A percentile compares a stretch with the other conserved stretches of the same genome.
These are phyloP conservation scores for Alviniconcha strummeri DNA, from an alignment of 2,888 invertebrate genomes.

Conservation along the genomic window DNA sequence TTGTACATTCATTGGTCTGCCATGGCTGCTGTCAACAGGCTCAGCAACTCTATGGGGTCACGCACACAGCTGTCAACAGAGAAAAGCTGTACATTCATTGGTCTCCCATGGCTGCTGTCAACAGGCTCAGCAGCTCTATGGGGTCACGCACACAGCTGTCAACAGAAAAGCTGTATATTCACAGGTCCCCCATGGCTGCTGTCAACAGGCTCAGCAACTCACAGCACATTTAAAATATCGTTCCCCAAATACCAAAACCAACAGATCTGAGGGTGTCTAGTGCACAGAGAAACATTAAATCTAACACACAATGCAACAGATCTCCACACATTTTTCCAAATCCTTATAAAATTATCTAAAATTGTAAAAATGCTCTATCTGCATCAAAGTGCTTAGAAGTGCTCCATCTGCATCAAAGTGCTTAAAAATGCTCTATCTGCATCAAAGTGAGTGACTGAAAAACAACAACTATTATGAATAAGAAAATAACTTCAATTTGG, in stretches of 20 bases:
- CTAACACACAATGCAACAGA: no score
- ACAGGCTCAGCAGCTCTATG: conserved; percentile 74
- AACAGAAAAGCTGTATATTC: conserved; percentile 47
- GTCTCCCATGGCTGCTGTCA: conserved; percentile 70
- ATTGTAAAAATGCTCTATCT: no score
- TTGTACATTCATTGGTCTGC: conserved; percentile 55
- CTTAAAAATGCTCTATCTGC: no score
- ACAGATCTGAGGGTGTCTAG: conserved; percentile 72
- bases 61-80: conserved; percentile 50
- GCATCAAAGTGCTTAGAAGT: no score
- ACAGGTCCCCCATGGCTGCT: conserved; percentile 66
- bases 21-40: conserved; percentile 72
- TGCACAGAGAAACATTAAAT: no score
- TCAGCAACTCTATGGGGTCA: conserved; percentile 75
- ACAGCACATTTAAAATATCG: conserved; percentile 47
- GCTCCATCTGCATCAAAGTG: no score
- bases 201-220: conserved; percentile 73
- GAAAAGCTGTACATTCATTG: conserved; percentile 47
- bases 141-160: conserved; percentile 69
- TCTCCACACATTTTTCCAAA: no score
- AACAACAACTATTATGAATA: no score
- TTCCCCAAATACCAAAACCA: conserved; percentile 70
- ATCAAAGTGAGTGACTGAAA: no score
- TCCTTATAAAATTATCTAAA: no score
- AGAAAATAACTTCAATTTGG: no score